phyloP scores from a whole-genome alignment of 2,888 invertebrate genomes.

The Nemurella pictetii region DNA sequence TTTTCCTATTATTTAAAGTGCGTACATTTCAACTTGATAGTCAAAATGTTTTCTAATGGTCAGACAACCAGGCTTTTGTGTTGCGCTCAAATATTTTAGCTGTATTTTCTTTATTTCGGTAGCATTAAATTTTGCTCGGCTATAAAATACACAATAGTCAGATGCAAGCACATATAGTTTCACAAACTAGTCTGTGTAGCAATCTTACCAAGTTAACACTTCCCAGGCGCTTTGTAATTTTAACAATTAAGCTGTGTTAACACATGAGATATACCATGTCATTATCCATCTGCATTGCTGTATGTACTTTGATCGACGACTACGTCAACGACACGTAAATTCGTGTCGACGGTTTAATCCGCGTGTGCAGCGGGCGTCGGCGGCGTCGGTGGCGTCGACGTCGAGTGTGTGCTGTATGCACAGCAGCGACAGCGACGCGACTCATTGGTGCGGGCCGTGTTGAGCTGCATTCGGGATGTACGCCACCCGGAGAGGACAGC shows the following conservation, averaged over 20 bases:
- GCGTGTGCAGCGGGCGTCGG: neutral
- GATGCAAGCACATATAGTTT: too few relatives aligned
- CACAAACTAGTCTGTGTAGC: too few relatives aligned
- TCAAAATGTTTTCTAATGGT: too few relatives aligned
- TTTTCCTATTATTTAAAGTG: too few relatives aligned
- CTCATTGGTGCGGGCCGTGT: neutral
- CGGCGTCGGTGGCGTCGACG: neutral
- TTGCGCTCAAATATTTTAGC: too few relatives aligned
- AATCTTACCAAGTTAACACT: neutral
- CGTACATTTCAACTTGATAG: too few relatives aligned
- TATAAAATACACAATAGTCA: too few relatives aligned
- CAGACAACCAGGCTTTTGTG: too few relatives aligned
- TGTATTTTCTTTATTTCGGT: too few relatives aligned
- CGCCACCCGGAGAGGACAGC: neutral
- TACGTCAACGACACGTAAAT: neutral
- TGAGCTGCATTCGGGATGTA: neutral
- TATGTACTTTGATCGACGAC: neutral
- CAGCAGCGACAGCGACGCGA: too few relatives aligned
- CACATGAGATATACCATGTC: neutral
- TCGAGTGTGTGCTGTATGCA: too few relatives aligned
- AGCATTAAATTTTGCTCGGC: too few relatives aligned
- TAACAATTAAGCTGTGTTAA: neutral
- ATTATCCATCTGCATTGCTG: neutral
- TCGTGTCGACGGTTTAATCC: conserved; percentile 12
- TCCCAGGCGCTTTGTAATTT: neutral